Evolutionary conservation across 1,140 invertebrate genomes (phyloP).

Genomic region (Monochamus saltuarius): DNA sequence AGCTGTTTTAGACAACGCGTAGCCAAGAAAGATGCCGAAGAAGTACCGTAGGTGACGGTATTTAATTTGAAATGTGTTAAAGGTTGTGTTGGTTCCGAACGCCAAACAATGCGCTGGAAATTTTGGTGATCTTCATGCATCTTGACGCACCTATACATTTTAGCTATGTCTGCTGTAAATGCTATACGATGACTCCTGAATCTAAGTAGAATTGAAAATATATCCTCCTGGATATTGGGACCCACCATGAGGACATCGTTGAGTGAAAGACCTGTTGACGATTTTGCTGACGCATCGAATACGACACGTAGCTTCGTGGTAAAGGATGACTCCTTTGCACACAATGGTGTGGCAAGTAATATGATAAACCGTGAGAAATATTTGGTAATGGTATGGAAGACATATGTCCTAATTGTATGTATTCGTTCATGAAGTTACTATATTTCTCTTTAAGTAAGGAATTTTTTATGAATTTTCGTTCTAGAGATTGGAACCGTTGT

Average conservation of each 20-base stretch:
- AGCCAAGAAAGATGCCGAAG: conserved; percentile 42
- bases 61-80: conserved; percentile 27
- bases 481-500: too few species aligned
- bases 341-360: neutral
- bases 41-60: conserved; percentile 30
- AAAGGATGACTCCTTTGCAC: neutral
- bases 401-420: conserved; percentile 21
- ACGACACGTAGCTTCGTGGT: conserved; percentile 1
- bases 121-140: conserved; percentile 7
- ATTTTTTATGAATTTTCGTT: too few species aligned
- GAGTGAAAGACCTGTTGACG: neutral
- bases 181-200: conserved; percentile 19
- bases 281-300: conserved; percentile 7
- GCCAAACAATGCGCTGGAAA: conserved; percentile 28
- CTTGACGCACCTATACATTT: conserved; percentile 27
- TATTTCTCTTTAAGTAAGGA: too few species aligned
- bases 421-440: too few species aligned
- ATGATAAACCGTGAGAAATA: neutral
- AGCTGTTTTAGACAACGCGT: conserved; percentile 32
- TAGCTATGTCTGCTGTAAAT: conserved; percentile 26
- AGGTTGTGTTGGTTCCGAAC: conserved; percentile 6
- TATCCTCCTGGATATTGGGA: conserved; percentile 1
- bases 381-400: neutral
- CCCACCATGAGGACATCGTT: neutral
- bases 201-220: conserved; percentile 21